Base-by-base conservation (phyloP, 2,888 invertebrate genomes). In the Hirtodrosophila alboralis region DNA sequence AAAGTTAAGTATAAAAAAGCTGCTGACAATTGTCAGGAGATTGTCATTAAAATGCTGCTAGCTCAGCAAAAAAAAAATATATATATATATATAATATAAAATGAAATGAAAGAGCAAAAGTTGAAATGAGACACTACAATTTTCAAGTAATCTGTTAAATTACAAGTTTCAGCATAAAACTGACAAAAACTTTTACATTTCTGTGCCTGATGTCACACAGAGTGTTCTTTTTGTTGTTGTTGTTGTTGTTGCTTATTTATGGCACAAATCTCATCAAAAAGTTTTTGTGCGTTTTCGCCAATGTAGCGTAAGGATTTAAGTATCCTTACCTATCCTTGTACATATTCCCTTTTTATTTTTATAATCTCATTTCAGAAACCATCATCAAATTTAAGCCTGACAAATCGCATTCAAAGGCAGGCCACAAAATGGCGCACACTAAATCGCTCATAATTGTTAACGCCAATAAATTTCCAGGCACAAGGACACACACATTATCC, bases 391-490 rank as follows among this genome's bases (percentile, higher is more conserved):
- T 52, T 59, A 69, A 69, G 64, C 64, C 69, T 54, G 70, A 69
- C 68, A 69, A 69, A 69, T 69, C 64, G 48, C 48, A 63, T 37
- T 44, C n/a, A 34, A 10, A 16, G n/a, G 16, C 13, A 4, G 37
- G 38, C 68, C 69, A 49, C 68, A 68, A 60, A 66, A 56, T 67
- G 56, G 53, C 36, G 48, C 49, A 21, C 18, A 41, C 31, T 53
- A 57, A 70, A 70, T 70, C 45, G 59, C 40, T 57, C 72, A 68
- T 61, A 83, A 79, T 72, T 83, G 69, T 69, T 62, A 72, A 56
- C 45, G 63, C 57, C 69, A 69, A 73, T 84, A 59, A 79, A 83
- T 79, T 66, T 8, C 23, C 10, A 18, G 30, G 13, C 30, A 10
- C 47, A 68, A 31, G 44, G 53, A 47, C 44, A 40, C n/a, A 44